A percentile compares a stretch with the other conserved stretches of the same genome.
These are phyloP conservation scores for Drosophila tani DNA, from an alignment of 1,140 invertebrate species.

Conservation along the genomic window DNA sequence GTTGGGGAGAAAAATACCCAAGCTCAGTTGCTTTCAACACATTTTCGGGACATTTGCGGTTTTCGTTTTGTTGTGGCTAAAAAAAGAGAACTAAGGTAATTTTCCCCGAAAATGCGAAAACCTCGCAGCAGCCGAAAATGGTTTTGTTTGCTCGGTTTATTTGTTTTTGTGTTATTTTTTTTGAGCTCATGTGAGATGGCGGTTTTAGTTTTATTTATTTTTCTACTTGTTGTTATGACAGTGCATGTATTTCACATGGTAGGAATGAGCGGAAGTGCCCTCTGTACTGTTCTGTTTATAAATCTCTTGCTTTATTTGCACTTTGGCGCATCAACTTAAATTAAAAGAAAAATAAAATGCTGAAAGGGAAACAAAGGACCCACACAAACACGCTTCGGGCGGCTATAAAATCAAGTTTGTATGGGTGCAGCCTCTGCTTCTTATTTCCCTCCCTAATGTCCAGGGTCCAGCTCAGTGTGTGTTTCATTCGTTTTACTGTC, in stretches of 20 bases:
- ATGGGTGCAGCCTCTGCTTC: conserved; percentile 13
- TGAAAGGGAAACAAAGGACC: conserved; percentile 45
- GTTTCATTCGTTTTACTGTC: conserved; percentile 60
- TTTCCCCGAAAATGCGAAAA: conserved; percentile 35
- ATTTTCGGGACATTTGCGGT: conserved; percentile 23
- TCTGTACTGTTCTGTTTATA: conserved; percentile 58
- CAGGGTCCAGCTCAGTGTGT: conserved; percentile 50
- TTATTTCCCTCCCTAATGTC: conserved; percentile 16
- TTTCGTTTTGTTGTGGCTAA: conserved; percentile 27
- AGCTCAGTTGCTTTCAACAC: conserved; percentile 34
- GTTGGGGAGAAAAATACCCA: not conserved
- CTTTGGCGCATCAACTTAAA: conserved; percentile 76
- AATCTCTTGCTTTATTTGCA: conserved; percentile 76
- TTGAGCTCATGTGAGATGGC: conserved; percentile 38
- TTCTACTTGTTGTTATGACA: conserved; percentile 28
- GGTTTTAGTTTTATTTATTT: conserved; percentile 31
- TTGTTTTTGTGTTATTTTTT: conserved; percentile 27
- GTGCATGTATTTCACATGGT: conserved; percentile 70
- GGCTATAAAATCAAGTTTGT: conserved; percentile 59
- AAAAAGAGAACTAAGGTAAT: conserved; percentile 22
- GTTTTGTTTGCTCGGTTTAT: conserved; percentile 20
- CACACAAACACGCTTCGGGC: conserved; percentile 5
- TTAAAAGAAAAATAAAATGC: conserved; percentile 66
- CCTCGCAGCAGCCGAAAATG: conserved; percentile 16
- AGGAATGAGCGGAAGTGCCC: conserved; percentile 12